Evolutionary conservation across 1,140 invertebrate species (phyloP).

Genomic region (Bombus soroeensis): DNA sequence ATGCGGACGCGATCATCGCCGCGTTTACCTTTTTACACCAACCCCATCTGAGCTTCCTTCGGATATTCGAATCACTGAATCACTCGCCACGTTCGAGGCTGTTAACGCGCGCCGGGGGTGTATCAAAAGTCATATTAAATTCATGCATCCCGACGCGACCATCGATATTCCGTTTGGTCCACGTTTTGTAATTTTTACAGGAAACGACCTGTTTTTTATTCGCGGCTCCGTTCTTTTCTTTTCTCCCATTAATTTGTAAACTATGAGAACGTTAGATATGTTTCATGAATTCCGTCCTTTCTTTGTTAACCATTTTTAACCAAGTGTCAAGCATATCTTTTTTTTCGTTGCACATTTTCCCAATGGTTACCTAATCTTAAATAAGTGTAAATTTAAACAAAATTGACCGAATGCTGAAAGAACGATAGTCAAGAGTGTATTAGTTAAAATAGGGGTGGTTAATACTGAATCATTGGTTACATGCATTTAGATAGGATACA

Average conservation of each 20-base stretch:
- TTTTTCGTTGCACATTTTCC: no score
- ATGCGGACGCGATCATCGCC: conserved; percentile 64
- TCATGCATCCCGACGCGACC: neutral
- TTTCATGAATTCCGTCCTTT: no score
- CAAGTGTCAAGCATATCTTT: no score
- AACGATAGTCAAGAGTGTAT: no score
- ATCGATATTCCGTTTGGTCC: neutral
- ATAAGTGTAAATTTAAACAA: no score
- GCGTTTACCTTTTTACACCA: conserved; percentile 43
- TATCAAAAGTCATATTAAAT: conserved; percentile 23
- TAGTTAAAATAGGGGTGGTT: no score
- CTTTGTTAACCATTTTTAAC: no score
- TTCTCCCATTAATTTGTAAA: neutral
- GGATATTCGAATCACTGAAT: conserved; percentile 39
- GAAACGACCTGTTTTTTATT: neutral
- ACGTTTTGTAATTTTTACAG: neutral
- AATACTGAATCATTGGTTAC: no score
- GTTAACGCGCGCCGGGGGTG: neutral
- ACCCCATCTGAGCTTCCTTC: conserved; percentile 33
- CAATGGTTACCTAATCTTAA: no score
- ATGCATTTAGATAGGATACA: no score
- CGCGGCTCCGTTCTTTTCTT: neutral
- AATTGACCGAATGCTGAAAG: no score
- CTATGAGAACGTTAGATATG: neutral
- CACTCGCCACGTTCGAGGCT: conserved; percentile 19